Evolutionary conservation across 2,888 invertebrate species (phyloP), one percentile per base, ranked within the genome.

Genomic region (Ashinkailepas kermadecensis): DNA sequence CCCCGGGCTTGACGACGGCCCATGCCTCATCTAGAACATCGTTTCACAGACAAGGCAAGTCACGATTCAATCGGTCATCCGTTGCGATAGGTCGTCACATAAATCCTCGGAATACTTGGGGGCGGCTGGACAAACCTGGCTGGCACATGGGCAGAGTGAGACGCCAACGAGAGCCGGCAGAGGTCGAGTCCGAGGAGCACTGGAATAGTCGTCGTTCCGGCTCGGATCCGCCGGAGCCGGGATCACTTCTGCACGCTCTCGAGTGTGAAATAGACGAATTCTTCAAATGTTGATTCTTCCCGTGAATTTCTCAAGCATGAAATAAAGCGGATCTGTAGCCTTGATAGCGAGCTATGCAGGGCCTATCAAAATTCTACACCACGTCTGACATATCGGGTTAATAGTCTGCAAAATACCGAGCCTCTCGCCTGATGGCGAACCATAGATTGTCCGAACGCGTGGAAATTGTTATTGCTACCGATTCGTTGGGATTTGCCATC

Each of bases 221-320:
- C 39, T 12, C 70, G 9, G 39, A 2, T 25, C 25, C 70, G 7
- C 15, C 15, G 0, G 70, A 7, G 7, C 15, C 70, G 39, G 39
- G 11, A 70, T 70, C 70, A 70, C 70, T 70, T 70, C 39, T n/a
- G 70, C 39, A 70, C 39, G 39, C 70, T 70, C 70, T 70, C 13
- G 15, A 39, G 39, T 70, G 70, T 70, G 70, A 70, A 70, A 70
- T 70, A 70, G 70, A 15, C 39, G 70, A 70, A 70, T 70, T 70
- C 70, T 70, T 70, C 70, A 70, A 70, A 70, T 70, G 70, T 70
- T 70, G 70, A 70, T 39, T 70, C 70, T 70, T 70, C 12, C 70
- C 70, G 13, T 15, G 70, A 70, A 70, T 25, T 15, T 70, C 70
- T 39, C 70, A 13, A 70, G 70, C 70, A 70, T 70, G 70, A 70